These are phyloP conservation scores for Sus cebifrons DNA, from an alignment of 2,797 vertebrate genomes.

Conservation along the genomic window DNA sequence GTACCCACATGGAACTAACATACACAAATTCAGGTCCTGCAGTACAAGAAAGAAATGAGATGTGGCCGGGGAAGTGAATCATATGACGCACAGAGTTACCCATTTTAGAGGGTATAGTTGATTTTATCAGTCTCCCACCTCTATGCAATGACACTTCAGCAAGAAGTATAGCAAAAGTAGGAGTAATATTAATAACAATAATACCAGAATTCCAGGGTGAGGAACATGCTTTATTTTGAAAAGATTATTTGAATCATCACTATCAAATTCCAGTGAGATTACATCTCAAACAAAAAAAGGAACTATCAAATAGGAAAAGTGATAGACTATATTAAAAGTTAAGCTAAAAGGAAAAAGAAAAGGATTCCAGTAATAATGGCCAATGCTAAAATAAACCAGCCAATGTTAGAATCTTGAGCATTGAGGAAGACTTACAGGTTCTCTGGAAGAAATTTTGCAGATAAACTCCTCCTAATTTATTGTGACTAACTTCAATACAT, in stretches of 20 bases:
- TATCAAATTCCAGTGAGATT: neutral
- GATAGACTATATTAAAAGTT: neutral
- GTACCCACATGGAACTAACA: neutral
- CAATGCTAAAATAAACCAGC: neutral
- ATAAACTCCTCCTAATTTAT: neutral
- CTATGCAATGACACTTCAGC: neutral
- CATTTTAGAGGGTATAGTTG: neutral
- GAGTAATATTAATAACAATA: neutral
- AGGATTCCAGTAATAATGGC: neutral
- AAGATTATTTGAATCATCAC: neutral
- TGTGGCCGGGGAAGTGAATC: neutral
- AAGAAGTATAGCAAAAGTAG: neutral
- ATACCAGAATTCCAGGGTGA: neutral
- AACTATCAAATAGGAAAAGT: neutral
- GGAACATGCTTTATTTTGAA: slow-evolving; percentile 10
- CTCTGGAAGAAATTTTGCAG: neutral
- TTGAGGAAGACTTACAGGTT: neutral
- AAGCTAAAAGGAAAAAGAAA: neutral
- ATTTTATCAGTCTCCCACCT: neutral
- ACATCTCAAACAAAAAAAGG: neutral
- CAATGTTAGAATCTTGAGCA: neutral
- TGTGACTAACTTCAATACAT: neutral
- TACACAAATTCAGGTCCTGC: neutral
- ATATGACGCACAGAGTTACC: neutral
- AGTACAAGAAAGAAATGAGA: neutral